These are phyloP conservation scores for Cyprinus carpio DNA, from an alignment of 2,113 vertebrate species.

Conservation along the genomic window DNA sequence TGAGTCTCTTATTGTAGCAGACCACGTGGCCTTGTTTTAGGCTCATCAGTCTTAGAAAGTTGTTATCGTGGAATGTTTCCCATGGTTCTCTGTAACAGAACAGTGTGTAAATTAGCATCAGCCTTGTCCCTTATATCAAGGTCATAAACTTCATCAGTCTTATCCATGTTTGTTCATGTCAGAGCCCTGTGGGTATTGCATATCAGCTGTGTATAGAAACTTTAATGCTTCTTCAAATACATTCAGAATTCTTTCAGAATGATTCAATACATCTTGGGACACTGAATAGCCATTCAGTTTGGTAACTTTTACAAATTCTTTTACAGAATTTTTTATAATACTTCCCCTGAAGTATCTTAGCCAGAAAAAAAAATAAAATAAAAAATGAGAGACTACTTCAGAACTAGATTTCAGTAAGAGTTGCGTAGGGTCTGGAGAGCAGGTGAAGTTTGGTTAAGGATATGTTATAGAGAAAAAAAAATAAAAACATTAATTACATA, in stretches of 20 bases:
- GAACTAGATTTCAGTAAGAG: background rate
- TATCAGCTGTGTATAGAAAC: slow-evolving; percentile 7
- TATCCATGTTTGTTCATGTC: slow-evolving; percentile 37
- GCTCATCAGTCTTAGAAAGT: background rate
- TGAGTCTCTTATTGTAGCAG: background rate
- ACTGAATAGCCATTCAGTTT: background rate
- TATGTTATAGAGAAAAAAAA: background rate
- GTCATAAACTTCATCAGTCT: slow-evolving; percentile 37
- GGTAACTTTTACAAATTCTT: background rate
- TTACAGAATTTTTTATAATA: background rate
- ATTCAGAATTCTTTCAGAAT: background rate
- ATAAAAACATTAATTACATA: too few relatives aligned
- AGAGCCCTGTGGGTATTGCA: slow-evolving; percentile 11
- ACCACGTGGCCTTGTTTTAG: slow-evolving; percentile 3
- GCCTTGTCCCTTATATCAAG: slow-evolving; percentile 27
- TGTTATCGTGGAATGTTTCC: slow-evolving; percentile 5
- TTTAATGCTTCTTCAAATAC: background rate
- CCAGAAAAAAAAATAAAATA: background rate
- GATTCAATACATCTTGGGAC: background rate
- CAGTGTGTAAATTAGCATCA: slow-evolving; percentile 26
- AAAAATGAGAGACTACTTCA: background rate
- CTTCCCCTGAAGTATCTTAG: background rate
- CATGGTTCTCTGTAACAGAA: slow-evolving; percentile 24
- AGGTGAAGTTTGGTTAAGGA: background rate
- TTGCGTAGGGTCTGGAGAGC: background rate